These are phyloP conservation scores for Sepiola atlantica DNA, from an alignment of 2,888 invertebrate species.

Conservation along the genomic window DNA sequence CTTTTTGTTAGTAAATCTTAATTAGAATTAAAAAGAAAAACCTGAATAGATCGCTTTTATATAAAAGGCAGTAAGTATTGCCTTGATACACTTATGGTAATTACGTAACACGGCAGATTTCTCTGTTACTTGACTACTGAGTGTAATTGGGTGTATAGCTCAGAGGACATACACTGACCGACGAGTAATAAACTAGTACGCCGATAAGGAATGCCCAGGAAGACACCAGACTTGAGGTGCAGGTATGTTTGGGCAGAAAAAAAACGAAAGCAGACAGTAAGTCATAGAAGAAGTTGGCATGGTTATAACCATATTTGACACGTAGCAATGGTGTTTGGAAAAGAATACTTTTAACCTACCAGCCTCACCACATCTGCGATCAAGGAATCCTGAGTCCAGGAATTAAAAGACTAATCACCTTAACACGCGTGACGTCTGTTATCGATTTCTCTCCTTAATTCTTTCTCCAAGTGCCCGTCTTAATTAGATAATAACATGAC, in stretches of 20 bases:
- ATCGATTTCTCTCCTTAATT: not conserved
- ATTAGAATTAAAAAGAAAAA: too few relatives aligned
- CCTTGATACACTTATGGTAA: too few relatives aligned
- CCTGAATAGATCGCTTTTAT: too few relatives aligned
- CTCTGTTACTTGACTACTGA: too few relatives aligned
- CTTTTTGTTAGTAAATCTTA: too few relatives aligned
- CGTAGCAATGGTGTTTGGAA: not conserved
- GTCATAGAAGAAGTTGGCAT: not conserved
- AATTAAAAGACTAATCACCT: not conserved
- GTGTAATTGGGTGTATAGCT: not conserved
- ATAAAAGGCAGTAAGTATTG: too few relatives aligned
- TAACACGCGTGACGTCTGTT: not conserved
- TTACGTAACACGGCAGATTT: too few relatives aligned
- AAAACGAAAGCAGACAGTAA: not conserved
- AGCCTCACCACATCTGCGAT: not conserved
- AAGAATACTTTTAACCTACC: not conserved
- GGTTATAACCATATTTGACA: not conserved
- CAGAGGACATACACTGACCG: not conserved
- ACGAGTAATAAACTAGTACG: too few relatives aligned
- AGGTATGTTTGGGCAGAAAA: not conserved
- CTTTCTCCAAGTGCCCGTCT: not conserved
- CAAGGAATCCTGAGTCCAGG: not conserved
- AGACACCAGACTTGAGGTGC: not conserved
- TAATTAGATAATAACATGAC: not conserved
- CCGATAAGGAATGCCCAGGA: too few relatives aligned